Evolutionary conservation across 1,140 invertebrate genomes (phyloP), one percentile per base, ranked within the genome.

Genomic region (Hypothenemus hampei): DNA sequence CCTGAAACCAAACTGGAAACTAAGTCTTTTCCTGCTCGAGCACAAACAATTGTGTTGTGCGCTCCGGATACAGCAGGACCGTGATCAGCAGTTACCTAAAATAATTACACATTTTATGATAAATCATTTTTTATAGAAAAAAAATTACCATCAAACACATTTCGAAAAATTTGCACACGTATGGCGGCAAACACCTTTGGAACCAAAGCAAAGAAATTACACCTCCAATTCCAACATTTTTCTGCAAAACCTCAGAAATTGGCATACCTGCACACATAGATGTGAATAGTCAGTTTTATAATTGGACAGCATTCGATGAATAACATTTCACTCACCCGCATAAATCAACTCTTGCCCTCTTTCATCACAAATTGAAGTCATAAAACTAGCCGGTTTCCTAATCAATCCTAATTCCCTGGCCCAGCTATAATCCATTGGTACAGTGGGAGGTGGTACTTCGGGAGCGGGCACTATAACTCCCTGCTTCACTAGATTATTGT

Each of bases 361-460:
- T 74, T 99, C 97, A 77, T 99, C 97, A 73, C 96, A 98, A 67
- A 99, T 99, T 16, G 90, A 94, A 11, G 96, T 98, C 90, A 99
- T 98, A 72, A 99, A 99, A 0, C 94, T 97, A 0, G 97, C 97
- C 24, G 97, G 97, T 72, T 99, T 99, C 31, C 97, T 82, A 66
- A 99, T 99, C 0, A 99, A 73, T 11, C 97, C 97, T 37, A 99
- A 76, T 78, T 99, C 97, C 67, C 94, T 84, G 3, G 97, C 97
- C 97, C 97, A 99, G 52, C 86, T 91, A 73, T 96, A 99, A 72
- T 99, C 97, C 97, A 99, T 99, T 1, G 97, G 97, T 20, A 99
- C 96, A 36, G 97, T 97, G 11, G 97, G 97, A 26, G 97, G 97
- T 15, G 96, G 91, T 22, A 93, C 80, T 77, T 99, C 97, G 23